Conservation (phyloP, 2,113 vertebrate genomes). For the Abramis brama region DNA sequence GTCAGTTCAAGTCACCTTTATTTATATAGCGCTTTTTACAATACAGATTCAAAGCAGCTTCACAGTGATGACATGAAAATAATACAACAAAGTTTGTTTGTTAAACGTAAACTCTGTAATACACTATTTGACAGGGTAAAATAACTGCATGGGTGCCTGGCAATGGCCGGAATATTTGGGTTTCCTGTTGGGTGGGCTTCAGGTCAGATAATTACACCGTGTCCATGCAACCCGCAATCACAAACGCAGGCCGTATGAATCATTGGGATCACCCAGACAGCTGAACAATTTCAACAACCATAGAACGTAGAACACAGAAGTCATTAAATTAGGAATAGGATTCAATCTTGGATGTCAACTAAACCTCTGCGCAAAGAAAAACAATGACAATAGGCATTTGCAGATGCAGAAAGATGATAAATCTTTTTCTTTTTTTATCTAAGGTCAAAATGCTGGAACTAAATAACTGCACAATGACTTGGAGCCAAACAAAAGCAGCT, state of each 20-base stretch:
- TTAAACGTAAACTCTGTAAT: not conserved
- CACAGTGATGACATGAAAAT: too few relatives aligned
- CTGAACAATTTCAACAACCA: slow-evolving; percentile 5
- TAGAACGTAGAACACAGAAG: not conserved
- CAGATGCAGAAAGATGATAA: not conserved
- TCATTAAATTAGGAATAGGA: not conserved
- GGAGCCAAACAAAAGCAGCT: slow-evolving; percentile 8
- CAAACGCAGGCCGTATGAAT: not conserved
- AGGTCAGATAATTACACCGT: slow-evolving; percentile 15
- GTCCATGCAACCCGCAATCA: not conserved
- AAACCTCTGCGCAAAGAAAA: slow-evolving; percentile 7
- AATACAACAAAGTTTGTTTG: too few relatives aligned
- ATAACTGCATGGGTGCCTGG: not conserved
- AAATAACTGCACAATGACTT: not conserved
- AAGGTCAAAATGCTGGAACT: slow-evolving; percentile 10
- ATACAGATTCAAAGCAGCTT: too few relatives aligned
- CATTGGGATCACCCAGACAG: not conserved
- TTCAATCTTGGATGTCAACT: not conserved
- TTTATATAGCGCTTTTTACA: too few relatives aligned
- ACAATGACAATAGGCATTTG: not conserved
- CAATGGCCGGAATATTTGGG: not conserved
- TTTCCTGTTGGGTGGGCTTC: slow-evolving; percentile 14
- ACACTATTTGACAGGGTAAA: not conserved
- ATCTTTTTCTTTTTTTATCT: not conserved
- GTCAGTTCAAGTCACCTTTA: too few relatives aligned